A percentile compares a stretch with the other conserved stretches of the same genome.
Evolutionary conservation across 2,797 vertebrate genomes (phyloP).

Genomic region (Otolemur crassicaudatus): DNA sequence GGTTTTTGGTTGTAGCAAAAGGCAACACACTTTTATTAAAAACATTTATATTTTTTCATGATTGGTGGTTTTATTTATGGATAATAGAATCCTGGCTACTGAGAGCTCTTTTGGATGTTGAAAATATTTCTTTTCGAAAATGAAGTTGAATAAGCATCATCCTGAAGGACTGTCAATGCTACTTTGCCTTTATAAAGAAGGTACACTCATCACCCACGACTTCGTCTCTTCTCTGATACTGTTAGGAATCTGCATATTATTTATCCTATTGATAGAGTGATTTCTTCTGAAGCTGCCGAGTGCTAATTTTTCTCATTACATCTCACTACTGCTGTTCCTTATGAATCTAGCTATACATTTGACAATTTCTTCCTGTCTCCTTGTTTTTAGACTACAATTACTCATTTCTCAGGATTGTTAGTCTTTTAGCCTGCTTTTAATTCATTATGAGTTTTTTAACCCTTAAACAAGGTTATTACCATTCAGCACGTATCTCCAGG

Average conservation of each 20-base stretch:
- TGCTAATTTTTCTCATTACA: not conserved
- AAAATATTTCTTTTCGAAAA: not conserved
- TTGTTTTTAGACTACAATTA: not conserved
- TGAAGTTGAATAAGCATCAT: not conserved
- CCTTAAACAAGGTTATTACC: not conserved
- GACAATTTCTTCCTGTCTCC: not conserved
- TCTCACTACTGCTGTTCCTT: not conserved
- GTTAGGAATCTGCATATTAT: not conserved
- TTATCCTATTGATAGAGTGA: not conserved
- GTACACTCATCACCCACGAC: not conserved
- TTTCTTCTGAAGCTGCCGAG: not conserved
- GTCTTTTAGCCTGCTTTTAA: slow-evolving; percentile 39
- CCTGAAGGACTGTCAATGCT: not conserved
- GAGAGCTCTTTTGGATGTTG: not conserved
- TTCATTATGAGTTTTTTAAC: not conserved
- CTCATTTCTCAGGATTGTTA: not conserved
- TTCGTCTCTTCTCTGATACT: not conserved
- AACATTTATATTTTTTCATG: not conserved
- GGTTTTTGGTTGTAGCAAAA: not conserved
- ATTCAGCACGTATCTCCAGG: not conserved
- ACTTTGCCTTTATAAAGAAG: not conserved
- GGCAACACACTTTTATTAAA: not conserved
- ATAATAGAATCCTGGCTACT: not conserved
- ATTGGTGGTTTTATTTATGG: not conserved
- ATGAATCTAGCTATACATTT: not conserved